Conservation (phyloP, 2,113 vertebrate genomes). For the Psephotus haematonotus region DNA sequence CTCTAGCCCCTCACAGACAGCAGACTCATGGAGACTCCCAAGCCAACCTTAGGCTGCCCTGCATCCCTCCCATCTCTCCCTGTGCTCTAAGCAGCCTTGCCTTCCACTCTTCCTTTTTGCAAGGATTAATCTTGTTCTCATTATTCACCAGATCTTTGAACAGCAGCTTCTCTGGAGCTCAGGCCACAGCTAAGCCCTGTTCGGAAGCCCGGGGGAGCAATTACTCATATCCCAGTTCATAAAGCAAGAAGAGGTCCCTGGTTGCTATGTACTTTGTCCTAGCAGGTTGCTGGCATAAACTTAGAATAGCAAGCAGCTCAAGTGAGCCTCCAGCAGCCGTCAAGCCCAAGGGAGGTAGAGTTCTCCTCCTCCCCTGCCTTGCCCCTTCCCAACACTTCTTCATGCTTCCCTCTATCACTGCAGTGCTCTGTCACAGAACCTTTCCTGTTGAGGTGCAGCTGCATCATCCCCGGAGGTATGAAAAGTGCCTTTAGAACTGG, state of each 20-base stretch:
- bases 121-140: not conserved
- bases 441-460: not conserved
- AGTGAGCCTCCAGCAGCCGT: not conserved
- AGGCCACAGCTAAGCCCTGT: not conserved
- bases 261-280: not conserved
- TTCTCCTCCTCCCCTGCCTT: not conserved
- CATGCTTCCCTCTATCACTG: not conserved
- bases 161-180: not conserved
- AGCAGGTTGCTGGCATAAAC: not conserved
- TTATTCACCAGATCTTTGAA: not conserved
- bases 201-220: not conserved
- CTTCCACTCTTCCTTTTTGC: not conserved
- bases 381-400: not conserved
- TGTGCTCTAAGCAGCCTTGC: not conserved
- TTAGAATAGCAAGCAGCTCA: not conserved
- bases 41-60: not conserved
- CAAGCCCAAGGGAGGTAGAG: not conserved
- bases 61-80: not conserved
- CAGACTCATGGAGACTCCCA: not conserved
- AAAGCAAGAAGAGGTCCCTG: not conserved
- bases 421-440: not conserved
- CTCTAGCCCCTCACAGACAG: not conserved
- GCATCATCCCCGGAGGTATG: not conserved
- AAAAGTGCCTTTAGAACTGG: not conserved
- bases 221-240: not conserved